Conservation (phyloP, 1,140 invertebrate genomes). For the Sitophilus oryzae region DNA sequence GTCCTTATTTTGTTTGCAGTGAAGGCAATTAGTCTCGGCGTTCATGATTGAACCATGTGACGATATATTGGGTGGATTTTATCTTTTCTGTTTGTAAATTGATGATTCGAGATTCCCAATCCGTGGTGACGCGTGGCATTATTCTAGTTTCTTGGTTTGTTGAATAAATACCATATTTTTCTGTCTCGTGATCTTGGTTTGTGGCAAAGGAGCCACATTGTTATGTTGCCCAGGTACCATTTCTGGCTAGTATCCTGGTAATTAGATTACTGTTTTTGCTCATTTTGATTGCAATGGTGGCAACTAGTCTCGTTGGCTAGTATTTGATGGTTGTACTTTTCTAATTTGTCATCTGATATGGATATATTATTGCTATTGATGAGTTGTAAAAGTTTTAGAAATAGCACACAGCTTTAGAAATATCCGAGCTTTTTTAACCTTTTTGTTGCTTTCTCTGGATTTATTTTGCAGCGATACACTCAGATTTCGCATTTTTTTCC, state of each 20-base stretch:
- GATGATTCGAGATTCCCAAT: no score
- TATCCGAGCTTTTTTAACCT: constrained; percentile 22
- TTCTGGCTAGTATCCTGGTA: constrained; percentile 43
- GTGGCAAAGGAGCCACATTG: constrained; percentile 51
- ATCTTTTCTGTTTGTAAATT: no score
- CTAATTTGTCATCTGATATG: constrained; percentile 54
- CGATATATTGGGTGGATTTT: no score
- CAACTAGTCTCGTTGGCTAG: constrained; percentile 49
- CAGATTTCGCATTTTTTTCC: constrained; percentile 50
- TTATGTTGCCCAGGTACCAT: constrained; percentile 51
- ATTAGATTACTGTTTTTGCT: constrained; percentile 39
- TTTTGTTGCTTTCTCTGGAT: constrained; percentile 23
- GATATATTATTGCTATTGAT: constrained; percentile 9
- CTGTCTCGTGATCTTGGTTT: constrained; percentile 67
- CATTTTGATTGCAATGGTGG: constrained; percentile 32
- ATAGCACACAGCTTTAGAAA: constrained; percentile 24
- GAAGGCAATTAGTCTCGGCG: no score
- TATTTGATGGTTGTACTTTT: constrained; percentile 71
- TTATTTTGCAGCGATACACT: constrained; percentile 12
- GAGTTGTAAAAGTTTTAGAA: constrained; percentile 7
- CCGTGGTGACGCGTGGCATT: no score
- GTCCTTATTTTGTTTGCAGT: no score
- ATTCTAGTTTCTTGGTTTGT: constrained; percentile 49
- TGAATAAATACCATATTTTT: constrained; percentile 72
- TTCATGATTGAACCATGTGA: no score